These are phyloP conservation scores for Piaya cayana DNA, from an alignment of 2,113 vertebrate genomes.

Conservation along the genomic window DNA sequence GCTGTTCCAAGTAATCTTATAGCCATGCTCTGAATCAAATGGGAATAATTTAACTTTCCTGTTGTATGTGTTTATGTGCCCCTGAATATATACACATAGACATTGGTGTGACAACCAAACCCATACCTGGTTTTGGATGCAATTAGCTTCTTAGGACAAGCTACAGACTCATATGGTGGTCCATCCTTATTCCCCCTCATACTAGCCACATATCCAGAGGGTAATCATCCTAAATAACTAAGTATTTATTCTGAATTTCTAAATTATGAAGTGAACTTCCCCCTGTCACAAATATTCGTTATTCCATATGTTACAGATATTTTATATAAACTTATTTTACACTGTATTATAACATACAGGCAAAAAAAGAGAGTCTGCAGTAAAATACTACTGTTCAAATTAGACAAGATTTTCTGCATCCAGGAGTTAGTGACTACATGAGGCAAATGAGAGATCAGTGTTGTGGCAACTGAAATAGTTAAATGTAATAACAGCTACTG, in stretches of 20 bases:
- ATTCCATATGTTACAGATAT: not conserved
- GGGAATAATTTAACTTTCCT: not conserved
- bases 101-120: not conserved
- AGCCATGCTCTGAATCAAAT: not conserved
- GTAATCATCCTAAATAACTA: not conserved
- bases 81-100: not conserved
- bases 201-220: not conserved
- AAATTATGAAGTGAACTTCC: not conserved
- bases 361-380: not conserved
- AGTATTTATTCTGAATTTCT: not conserved
- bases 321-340: not conserved
- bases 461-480: not conserved
- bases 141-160: not conserved
- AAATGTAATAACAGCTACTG: not conserved
- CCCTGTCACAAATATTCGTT: not conserved
- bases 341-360: not conserved
- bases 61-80: accelerated
- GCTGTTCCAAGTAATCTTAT: not conserved
- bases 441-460: not conserved
- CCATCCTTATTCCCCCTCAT: not conserved
- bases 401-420: not conserved
- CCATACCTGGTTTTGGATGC: not conserved
- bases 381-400: not conserved
- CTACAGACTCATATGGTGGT: not conserved
- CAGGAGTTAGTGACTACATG: not conserved